phyloP scores from a whole-genome alignment of 1,140 invertebrate species.

The Orius laevigatus region DNA sequence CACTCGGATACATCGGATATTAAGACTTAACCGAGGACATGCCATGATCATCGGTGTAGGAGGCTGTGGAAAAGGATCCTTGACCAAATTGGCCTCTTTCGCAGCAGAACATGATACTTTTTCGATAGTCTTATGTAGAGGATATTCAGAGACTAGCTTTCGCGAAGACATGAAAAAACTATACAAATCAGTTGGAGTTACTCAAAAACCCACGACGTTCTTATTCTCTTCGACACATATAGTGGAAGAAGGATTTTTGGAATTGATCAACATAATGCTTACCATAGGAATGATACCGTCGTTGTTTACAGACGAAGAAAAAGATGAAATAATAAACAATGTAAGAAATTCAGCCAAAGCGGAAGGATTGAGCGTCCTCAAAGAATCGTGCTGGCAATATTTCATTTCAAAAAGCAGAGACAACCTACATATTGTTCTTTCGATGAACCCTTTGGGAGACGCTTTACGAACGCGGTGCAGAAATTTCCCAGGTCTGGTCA shows the following conservation, averaged over 20 bases:
- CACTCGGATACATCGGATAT: conserved; percentile 62
- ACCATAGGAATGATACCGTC: conserved; percentile 71
- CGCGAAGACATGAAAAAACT: conserved; percentile 71
- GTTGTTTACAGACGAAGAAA: conserved; percentile 72
- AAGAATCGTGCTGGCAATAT: conserved; percentile 66
- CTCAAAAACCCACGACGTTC: conserved; percentile 63
- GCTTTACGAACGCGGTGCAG: conserved; percentile 61
- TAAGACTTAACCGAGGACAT: conserved; percentile 71
- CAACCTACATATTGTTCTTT: conserved; percentile 76
- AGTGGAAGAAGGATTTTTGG: conserved; percentile 48
- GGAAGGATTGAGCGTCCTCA: conserved; percentile 49
- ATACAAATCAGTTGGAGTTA: conserved; percentile 56
- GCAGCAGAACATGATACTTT: conserved; percentile 44
- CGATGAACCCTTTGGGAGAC: conserved; percentile 76
- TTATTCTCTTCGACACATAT: conserved; percentile 68
- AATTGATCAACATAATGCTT: conserved; percentile 79
- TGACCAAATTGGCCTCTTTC: conserved; percentile 52
- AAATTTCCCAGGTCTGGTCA: conserved; percentile 81
- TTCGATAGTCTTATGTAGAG: conserved; percentile 61
- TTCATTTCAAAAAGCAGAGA: conserved; percentile 58
- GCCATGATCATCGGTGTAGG: conserved; percentile 70
- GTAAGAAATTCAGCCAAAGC: conserved; percentile 48
- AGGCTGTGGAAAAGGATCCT: conserved; percentile 65
- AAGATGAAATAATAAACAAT: conserved; percentile 51
- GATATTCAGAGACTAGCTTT: conserved; percentile 66